Evolutionary conservation across 1,140 invertebrate species (phyloP), one percentile per base, ranked within the genome.

Genomic region (Caerostris extrusa): DNA sequence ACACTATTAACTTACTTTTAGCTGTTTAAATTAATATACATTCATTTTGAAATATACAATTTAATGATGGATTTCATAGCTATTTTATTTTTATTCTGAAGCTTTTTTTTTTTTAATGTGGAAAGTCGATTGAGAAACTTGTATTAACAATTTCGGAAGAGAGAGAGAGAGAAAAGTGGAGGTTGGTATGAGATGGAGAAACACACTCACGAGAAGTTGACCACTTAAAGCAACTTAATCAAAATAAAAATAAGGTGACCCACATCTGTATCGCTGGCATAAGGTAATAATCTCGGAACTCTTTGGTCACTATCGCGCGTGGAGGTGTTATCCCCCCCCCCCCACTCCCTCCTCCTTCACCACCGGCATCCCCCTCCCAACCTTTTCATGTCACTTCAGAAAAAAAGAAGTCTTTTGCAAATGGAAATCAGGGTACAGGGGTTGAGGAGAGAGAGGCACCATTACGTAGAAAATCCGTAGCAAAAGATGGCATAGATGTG

Each of bases 211-310:
- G 60, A 61, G 57, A 88, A 88, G 86, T 88, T 88, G 86, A 88
- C 86, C 86, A 88, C 86, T 88, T 88, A 88, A 58, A 85, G 57
- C 55, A 58, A 85, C 55, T 58, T 85, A 85, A 85, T 85, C 7
- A 85, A 57, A 85, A 85, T 58, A 85, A 67, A 88, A 88, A 88
- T 64, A 88, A 88, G 86, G 60, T 88, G 86, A 88, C 86, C 86
- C n/a, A 88, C 61, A 67, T 67, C 50, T 53, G 8, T 55, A 50
- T 61, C 86, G 86, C 50, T 88, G 60, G 86, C 86, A 88, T 88
- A 88, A 88, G 86, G 86, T 88, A 88, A 88, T 88, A 88, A 88
- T 88, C 86, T 67, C 86, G 19, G 34, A 88, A 88, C 86, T 64
- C 34, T 88, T 88, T 88, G 82, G 82, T 64, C 57, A 88, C 86